phyloP scores from a whole-genome alignment of 2,113 vertebrate species.

The Laterallus jamaicensis region DNA sequence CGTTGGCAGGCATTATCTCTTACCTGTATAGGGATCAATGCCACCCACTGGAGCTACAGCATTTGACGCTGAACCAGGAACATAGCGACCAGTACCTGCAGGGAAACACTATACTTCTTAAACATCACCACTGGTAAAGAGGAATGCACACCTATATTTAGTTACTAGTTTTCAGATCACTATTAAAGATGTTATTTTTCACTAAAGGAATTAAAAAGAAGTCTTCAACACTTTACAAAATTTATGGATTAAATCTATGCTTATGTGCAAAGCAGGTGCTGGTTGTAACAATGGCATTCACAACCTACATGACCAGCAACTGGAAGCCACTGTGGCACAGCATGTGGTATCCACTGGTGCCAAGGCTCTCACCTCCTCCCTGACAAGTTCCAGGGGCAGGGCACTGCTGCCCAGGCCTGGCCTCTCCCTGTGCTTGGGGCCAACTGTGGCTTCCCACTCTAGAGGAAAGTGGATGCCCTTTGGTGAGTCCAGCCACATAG shows the following conservation, averaged over 20 bases:
- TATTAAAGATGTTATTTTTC: not conserved
- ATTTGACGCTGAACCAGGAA: conserved; percentile 80
- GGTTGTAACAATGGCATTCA: rapidly evolving
- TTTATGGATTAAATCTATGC: not conserved
- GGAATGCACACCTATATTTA: not conserved
- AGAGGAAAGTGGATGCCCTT: too few relatives aligned
- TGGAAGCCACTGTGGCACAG: not conserved
- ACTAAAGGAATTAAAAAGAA: not conserved
- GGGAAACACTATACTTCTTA: not conserved
- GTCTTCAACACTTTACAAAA: not conserved
- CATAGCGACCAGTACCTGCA: conserved; percentile 90
- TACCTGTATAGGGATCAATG: conserved; percentile 89
- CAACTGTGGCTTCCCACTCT: not conserved
- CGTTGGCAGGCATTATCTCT: not conserved
- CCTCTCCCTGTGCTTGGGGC: not conserved
- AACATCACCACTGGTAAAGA: not conserved
- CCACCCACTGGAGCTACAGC: conserved; percentile 53
- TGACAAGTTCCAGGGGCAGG: not conserved
- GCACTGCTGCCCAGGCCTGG: not conserved
- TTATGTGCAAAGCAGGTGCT: not conserved
- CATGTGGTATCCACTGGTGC: not conserved
- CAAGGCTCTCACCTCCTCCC: not conserved
- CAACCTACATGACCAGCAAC: not conserved
- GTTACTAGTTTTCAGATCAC: not conserved
- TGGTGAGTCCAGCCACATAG: not conserved